A percentile compares a stretch with the other conserved stretches of the same genome.
These are phyloP conservation scores for Philopotamus ludificatus DNA, from an alignment of 1,140 invertebrate species.

Conservation along the genomic window DNA sequence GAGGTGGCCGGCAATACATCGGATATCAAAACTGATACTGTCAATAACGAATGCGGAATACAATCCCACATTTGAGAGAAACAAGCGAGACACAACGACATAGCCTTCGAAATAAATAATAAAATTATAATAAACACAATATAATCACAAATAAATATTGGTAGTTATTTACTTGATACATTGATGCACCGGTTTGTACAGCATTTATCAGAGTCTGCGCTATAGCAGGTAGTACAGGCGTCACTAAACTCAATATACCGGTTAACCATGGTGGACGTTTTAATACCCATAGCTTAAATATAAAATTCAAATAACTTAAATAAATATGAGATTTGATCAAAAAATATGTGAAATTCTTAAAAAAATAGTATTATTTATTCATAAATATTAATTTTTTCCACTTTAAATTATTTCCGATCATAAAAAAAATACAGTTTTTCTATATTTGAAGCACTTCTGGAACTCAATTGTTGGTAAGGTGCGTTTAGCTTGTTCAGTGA, in stretches of 20 bases:
- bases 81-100: slow-evolving; percentile 68
- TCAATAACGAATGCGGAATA: slow-evolving; percentile 58
- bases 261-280: slow-evolving; percentile 71
- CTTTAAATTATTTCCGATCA: too few relatives aligned
- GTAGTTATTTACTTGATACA: slow-evolving; percentile 60
- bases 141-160: neutral
- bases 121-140: neutral
- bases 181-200: slow-evolving; percentile 67
- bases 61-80: slow-evolving; percentile 66
- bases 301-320: too few relatives aligned
- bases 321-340: too few relatives aligned
- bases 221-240: slow-evolving; percentile 61
- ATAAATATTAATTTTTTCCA: too few relatives aligned
- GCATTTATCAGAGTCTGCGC: slow-evolving; percentile 65
- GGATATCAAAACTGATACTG: slow-evolving; percentile 59
- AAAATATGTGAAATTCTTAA: too few relatives aligned
- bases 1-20: slow-evolving; percentile 66
- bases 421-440: too few relatives aligned
- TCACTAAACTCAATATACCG: slow-evolving; percentile 63
- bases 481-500: too few relatives aligned
- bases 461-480: too few relatives aligned
- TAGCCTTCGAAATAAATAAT: slow-evolving; percentile 53
- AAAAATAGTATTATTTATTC: too few relatives aligned
- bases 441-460: too few relatives aligned
- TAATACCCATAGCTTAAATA: slow-evolving; percentile 70